Percentiles rank a stretch among this genome's conserved stretches.
phyloP scores from a whole-genome alignment of 2,888 invertebrate genomes.

The Dorcus parallelipipedus region DNA sequence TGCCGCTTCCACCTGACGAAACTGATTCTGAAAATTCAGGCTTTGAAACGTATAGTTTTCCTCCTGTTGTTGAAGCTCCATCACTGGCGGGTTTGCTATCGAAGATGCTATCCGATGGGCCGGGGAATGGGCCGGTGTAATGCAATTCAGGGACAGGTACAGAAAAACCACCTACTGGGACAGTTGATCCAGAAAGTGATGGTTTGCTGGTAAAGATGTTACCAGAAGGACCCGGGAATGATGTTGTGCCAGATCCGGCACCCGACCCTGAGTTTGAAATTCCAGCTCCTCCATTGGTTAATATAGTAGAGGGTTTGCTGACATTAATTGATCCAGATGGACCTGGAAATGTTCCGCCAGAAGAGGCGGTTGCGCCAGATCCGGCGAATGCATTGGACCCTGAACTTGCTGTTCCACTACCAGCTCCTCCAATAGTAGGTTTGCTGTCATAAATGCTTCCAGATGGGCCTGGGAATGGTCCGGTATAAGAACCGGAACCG shows the following conservation, averaged over 20 bases:
- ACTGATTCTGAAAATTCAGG: conserved; percentile 17
- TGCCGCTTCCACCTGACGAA: no score
- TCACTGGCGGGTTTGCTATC: conserved; percentile 17
- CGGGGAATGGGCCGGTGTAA: conserved; percentile 20
- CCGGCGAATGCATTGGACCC: neutral
- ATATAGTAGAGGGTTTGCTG: conserved; percentile 11
- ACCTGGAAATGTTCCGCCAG: conserved; percentile 21
- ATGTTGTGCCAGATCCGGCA: no score
- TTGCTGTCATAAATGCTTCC: conserved; percentile 1
- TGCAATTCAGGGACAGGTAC: neutral
- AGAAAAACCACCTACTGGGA: no score
- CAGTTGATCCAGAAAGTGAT: no score
- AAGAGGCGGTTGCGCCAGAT: neutral
- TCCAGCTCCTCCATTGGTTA: neutral
- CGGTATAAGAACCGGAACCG: neutral
- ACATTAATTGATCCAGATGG: conserved; percentile 19
- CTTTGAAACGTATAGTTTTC: no score
- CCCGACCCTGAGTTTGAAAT: neutral
- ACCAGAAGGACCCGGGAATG: no score
- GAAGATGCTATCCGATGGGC: conserved; percentile 19
- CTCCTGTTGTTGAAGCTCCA: no score
- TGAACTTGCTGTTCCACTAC: neutral
- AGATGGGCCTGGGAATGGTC: conserved; percentile 13
- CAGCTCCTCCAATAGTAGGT: neutral
- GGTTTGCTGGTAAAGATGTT: no score